A percentile compares a stretch with the other conserved stretches of the same genome.
Conservation (phyloP, 2,797 vertebrate genomes). For the Chromis chromis region DNA sequence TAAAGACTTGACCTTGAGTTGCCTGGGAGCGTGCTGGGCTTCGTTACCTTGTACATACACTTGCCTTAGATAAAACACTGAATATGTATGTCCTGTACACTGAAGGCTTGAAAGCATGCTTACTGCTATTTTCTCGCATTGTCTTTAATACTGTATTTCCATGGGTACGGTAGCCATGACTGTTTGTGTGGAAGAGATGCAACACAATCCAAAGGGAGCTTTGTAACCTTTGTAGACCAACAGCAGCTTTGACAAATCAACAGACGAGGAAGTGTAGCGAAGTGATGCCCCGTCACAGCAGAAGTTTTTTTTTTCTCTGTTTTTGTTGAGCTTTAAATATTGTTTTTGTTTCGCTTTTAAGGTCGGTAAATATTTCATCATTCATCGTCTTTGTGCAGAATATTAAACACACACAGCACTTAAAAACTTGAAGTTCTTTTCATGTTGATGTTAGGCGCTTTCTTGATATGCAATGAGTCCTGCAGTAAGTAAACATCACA, state of each 20-base stretch:
- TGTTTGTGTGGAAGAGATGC: conserved; percentile 47
- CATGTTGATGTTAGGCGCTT: conserved; percentile 49
- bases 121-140: conserved; percentile 61
- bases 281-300: conserved; percentile 21
- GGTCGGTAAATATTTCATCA: conserved; percentile 54
- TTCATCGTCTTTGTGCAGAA: conserved; percentile 65
- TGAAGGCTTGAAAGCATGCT: conserved; percentile 82
- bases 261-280: conserved; percentile 58
- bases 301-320: conserved; percentile 41
- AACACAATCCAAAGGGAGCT: conserved; percentile 73
- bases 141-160: conserved; percentile 60
- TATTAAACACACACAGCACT: conserved; percentile 69
- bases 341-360: conserved; percentile 51
- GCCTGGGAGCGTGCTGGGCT: conserved; percentile 53
- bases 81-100: conserved; percentile 78
- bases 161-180: conserved; percentile 59
- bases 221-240: conserved; percentile 70
- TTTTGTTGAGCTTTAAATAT: conserved; percentile 75
- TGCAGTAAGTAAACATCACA: conserved; percentile 42
- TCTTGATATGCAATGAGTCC: conserved; percentile 49
- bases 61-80: conserved; percentile 79
- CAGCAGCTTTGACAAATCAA: conserved; percentile 82
- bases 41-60: conserved; percentile 74
- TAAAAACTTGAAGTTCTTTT: conserved; percentile 52
- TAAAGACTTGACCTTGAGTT: conserved; percentile 59